A percentile compares a stretch with the other conserved stretches of the same genome.
These are phyloP conservation scores for Polymixis lichenea DNA, from an alignment of 2,888 invertebrate genomes.

Conservation along the genomic window DNA sequence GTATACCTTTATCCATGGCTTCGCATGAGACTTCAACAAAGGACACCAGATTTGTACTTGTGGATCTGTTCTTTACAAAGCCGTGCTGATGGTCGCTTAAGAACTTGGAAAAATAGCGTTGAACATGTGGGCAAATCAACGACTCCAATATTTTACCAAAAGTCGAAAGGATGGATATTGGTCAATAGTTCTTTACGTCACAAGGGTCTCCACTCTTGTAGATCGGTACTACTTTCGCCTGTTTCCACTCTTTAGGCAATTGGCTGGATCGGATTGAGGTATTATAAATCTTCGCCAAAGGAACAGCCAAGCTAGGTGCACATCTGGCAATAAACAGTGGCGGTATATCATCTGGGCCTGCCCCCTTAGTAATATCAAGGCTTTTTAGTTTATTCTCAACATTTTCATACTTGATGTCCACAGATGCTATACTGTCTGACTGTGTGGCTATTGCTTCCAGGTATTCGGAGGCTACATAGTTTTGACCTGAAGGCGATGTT, in stretches of 20 bases:
- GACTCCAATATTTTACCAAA: slow-evolving; percentile 3
- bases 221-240: no score
- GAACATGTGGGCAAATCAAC: neutral
- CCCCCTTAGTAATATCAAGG: neutral
- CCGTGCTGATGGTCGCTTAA: neutral
- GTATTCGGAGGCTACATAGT: neutral
- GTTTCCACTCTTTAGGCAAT: neutral
- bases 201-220: slow-evolving; percentile 1
- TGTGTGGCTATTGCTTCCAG: neutral
- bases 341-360: neutral
- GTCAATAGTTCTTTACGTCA: neutral
- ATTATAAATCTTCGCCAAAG: neutral
- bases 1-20: neutral
- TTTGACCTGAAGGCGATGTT: neutral
- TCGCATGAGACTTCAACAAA: slow-evolving; percentile 1
- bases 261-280: neutral
- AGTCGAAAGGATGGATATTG: neutral
- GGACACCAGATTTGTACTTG: neutral
- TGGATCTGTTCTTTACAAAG: slow-evolving; percentile 4
- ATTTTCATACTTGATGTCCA: slow-evolving; percentile 1
- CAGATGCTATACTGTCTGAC: neutral
- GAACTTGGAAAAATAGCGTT: neutral
- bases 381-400: neutral
- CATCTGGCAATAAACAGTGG: neutral
- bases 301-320: neutral